Evolutionary conservation across 2,888 invertebrate species (phyloP).

Genomic region (Calameuta pallipes): DNA sequence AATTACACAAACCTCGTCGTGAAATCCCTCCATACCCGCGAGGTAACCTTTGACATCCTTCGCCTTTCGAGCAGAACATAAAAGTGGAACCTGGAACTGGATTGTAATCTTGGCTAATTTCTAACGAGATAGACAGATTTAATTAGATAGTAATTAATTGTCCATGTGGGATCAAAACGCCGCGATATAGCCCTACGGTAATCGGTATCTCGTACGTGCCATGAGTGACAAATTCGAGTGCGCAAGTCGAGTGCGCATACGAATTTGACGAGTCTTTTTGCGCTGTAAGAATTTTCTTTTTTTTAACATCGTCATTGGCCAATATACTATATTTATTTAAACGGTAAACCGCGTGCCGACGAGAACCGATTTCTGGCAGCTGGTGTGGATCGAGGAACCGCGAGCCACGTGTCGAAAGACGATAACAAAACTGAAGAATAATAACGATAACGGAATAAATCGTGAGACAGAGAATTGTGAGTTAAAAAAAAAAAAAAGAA

Average conservation of each 20-base stretch:
- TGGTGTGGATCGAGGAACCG: not conserved
- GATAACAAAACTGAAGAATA: not conserved
- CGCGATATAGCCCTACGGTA: not conserved
- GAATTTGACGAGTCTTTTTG: not conserved
- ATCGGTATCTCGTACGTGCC: not conserved
- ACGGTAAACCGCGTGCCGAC: not conserved
- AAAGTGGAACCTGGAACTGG: constrained; percentile 30
- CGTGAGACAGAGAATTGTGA: not conserved
- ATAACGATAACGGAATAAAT: not conserved
- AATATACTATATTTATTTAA: not conserved
- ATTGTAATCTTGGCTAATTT: constrained; percentile 35
- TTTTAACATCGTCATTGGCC: not conserved
- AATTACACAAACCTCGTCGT: not conserved
- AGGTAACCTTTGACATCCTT: not conserved
- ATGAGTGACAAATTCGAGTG: not conserved
- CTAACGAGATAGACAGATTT: constrained; percentile 39
- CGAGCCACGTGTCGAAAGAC: not conserved
- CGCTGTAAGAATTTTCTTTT: not conserved
- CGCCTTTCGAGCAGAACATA: constrained; percentile 14
- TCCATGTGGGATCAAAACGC: constrained; percentile 17
- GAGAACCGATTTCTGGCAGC: not conserved
- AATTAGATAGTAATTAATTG: constrained; percentile 50
- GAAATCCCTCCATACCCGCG: not conserved
- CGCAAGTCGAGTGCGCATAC: not conserved
- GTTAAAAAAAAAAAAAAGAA: not conserved